These are phyloP conservation scores for Rhagonycha fulva DNA, from an alignment of 2,888 invertebrate species.

Conservation along the genomic window DNA sequence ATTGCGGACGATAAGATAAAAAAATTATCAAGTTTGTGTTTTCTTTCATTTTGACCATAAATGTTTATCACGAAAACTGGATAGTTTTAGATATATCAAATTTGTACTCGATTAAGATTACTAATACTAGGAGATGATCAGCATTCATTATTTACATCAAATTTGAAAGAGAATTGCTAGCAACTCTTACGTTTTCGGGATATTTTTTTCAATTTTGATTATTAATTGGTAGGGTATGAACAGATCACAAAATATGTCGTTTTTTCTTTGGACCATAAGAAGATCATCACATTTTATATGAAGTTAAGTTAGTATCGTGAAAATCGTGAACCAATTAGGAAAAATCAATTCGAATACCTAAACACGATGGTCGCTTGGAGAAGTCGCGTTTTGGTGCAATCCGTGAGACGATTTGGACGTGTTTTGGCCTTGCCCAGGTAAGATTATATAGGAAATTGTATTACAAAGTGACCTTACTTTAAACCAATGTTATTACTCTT, in stretches of 20 bases:
- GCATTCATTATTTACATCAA: not conserved
- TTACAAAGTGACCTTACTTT: not conserved
- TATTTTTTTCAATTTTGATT: slow-evolving; percentile 3
- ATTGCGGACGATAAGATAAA: not conserved
- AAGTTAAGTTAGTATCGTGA: not conserved
- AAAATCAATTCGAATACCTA: slow-evolving; percentile 11
- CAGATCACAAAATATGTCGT: slow-evolving; percentile 15
- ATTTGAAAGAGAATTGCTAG: not conserved
- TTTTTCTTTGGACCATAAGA: slow-evolving; percentile 29
- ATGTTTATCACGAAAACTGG: slow-evolving; percentile 9
- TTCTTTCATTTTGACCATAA: not conserved
- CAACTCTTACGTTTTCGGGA: not conserved
- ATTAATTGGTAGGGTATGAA: slow-evolving; percentile 24
- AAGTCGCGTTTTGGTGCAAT: slow-evolving; percentile 41
- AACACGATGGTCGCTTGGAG: slow-evolving; percentile 29
- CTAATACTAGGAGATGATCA: not conserved
- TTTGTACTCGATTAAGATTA: slow-evolving; percentile 1
- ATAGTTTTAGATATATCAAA: slow-evolving; percentile 17
- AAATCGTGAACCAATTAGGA: not conserved
- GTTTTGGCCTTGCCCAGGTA: slow-evolving; percentile 52
- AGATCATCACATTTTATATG: slow-evolving; percentile 25
- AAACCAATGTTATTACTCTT: not conserved
- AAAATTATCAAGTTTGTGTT: not conserved
- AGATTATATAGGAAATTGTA: slow-evolving; percentile 32
- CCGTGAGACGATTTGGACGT: slow-evolving; percentile 48